A percentile compares a stretch with the other conserved stretches of the same genome.
These are phyloP conservation scores for Drosophila affinis DNA, from an alignment of 2,888 invertebrate species.

Conservation along the genomic window DNA sequence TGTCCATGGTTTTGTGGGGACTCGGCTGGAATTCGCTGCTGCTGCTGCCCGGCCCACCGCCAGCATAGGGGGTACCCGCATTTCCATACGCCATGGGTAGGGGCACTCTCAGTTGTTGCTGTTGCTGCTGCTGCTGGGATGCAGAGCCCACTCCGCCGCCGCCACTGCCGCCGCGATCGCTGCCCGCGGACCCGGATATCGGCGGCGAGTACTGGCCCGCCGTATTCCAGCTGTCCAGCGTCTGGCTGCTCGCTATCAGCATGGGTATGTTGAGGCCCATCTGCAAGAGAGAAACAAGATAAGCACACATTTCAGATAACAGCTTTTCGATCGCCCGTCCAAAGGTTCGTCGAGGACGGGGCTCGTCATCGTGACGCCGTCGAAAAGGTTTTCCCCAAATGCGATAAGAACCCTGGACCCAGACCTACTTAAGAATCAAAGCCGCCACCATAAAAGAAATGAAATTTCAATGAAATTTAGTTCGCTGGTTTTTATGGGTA, in stretches of 20 bases:
- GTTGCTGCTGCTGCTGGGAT: constrained; percentile 48
- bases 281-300: constrained; percentile 56
- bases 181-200: constrained; percentile 56
- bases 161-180: constrained; percentile 35
- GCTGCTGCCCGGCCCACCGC: constrained; percentile 75
- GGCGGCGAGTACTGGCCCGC: constrained; percentile 81
- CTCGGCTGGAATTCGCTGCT: constrained; percentile 79
- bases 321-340: neutral
- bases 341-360: constrained; percentile 36
- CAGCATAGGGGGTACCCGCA: constrained; percentile 15
- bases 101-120: constrained; percentile 72
- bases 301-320: constrained; percentile 13
- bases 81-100: constrained; percentile 72
- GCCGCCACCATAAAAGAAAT: neutral
- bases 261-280: constrained; percentile 82
- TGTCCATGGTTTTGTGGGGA: constrained; percentile 80
- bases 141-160: constrained; percentile 37
- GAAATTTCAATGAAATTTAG: neutral
- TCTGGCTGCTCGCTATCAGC: constrained; percentile 81
- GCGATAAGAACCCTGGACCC: constrained; percentile 16
- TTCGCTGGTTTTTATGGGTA: neutral
- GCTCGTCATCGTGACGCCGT: constrained; percentile 59
- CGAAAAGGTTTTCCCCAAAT: constrained; percentile 26
- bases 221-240: constrained; percentile 80
- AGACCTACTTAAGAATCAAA: constrained; percentile 14